Conservation (phyloP, 2,113 vertebrate genomes). For the Raja brachyura region DNA sequence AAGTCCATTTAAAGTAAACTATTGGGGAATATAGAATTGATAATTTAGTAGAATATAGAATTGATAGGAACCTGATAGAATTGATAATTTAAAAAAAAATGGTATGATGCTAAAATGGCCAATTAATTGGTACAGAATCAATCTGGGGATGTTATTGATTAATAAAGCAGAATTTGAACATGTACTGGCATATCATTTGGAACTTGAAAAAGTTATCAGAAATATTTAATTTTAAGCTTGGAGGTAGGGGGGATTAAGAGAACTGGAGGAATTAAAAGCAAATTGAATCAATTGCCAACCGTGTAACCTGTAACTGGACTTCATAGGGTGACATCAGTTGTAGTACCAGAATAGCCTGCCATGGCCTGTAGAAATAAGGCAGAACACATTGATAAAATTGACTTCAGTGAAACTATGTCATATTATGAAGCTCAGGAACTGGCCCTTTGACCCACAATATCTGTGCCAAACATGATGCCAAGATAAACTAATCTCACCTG, state of each 20-base stretch:
- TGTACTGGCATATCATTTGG: too few species aligned
- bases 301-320: not conserved
- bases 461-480: too few species aligned
- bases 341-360: not conserved
- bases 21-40: not conserved
- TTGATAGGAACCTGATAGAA: too few species aligned
- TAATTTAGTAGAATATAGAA: too few species aligned
- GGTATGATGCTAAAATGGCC: not conserved
- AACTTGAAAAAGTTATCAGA: too few species aligned
- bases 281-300: not conserved
- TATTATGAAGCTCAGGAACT: too few species aligned
- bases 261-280: not conserved
- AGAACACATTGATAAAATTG: not conserved
- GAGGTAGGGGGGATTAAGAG: not conserved
- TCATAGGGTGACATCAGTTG: not conserved
- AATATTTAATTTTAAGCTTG: not conserved
- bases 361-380: not conserved
- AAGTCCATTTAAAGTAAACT: not conserved
- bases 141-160: not conserved
- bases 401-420: not conserved
- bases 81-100: too few species aligned
- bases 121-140: not conserved
- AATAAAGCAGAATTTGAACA: not conserved
- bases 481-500: too few species aligned
- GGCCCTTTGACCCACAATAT: too few species aligned